phyloP scores from a whole-genome alignment of 1,140 invertebrate species.

The Drosophila neocordata region DNA sequence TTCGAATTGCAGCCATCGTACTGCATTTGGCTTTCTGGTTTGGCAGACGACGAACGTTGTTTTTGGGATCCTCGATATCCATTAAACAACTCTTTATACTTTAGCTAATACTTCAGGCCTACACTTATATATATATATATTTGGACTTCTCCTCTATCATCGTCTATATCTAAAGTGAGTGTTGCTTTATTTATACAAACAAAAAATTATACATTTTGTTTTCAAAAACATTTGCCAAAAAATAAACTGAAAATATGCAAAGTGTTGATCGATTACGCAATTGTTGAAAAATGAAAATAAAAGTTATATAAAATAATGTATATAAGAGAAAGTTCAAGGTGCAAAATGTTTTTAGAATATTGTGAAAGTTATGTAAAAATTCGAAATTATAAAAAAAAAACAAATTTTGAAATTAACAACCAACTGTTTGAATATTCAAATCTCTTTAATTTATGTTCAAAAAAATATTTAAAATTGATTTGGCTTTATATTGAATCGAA shows the following conservation, averaged over 20 bases:
- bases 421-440: too few species aligned
- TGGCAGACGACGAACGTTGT: constrained; percentile 74
- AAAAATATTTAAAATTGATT: background rate
- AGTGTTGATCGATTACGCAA: constrained; percentile 58
- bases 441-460: too few species aligned
- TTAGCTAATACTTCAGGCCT: constrained; percentile 52
- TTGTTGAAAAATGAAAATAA: constrained; percentile 34
- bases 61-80: constrained; percentile 50
- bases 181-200: background rate
- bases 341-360: background rate
- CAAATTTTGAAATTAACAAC: too few species aligned
- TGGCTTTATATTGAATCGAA: too few species aligned
- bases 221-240: constrained; percentile 40
- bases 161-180: constrained; percentile 60
- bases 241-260: constrained; percentile 11
- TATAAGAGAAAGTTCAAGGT: background rate
- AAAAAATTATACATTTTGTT: constrained; percentile 12
- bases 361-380: background rate
- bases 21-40: constrained; percentile 77
- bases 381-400: background rate
- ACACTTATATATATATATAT: constrained; percentile 34
- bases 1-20: constrained; percentile 37
- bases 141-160: constrained; percentile 17
- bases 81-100: constrained; percentile 55
- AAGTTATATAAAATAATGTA: constrained; percentile 12